phyloP scores from a whole-genome alignment of 2,888 invertebrate genomes.

The Harpagoxenus sublaevis region DNA sequence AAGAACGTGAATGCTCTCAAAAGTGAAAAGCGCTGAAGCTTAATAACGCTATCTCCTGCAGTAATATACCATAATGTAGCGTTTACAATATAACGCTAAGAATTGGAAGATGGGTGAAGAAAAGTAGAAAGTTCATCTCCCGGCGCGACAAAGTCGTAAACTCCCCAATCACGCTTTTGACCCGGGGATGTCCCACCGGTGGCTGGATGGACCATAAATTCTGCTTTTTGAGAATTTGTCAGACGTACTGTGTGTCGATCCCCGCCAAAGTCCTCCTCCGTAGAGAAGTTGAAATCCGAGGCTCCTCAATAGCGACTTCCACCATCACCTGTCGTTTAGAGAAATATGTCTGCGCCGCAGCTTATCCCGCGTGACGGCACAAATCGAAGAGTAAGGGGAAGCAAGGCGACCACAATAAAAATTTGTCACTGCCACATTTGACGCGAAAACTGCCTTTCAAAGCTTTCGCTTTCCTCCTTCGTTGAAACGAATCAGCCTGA shows the following conservation, averaged over 20 bases:
- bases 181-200: slow-evolving; percentile 42
- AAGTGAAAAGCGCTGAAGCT: background rate
- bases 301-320: slow-evolving; percentile 72
- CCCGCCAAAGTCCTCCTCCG: slow-evolving; percentile 4
- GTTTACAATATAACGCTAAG: slow-evolving; percentile 9
- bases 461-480: slow-evolving; percentile 42
- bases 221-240: slow-evolving; percentile 83
- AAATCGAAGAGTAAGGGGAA: slow-evolving; percentile 37
- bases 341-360: slow-evolving; percentile 63
- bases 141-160: slow-evolving; percentile 60
- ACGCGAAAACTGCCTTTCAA: slow-evolving; percentile 83
- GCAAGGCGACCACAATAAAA: slow-evolving; percentile 81
- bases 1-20: background rate
- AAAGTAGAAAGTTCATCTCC: slow-evolving; percentile 29
- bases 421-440: slow-evolving; percentile 85
- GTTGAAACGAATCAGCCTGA: slow-evolving; percentile 62
- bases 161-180: slow-evolving; percentile 38
- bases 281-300: slow-evolving; percentile 62
- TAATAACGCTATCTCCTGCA: background rate
- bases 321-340: slow-evolving; percentile 82
- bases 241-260: slow-evolving; percentile 47
- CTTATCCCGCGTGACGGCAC: slow-evolving; percentile 48
- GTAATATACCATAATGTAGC: slow-evolving; percentile 37
- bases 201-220: slow-evolving; percentile 79
- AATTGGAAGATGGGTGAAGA: slow-evolving; percentile 19